Evolutionary conservation across 2,113 vertebrate species (phyloP), one percentile per base, ranked within the genome.

Genomic region (Upupa epops): DNA sequence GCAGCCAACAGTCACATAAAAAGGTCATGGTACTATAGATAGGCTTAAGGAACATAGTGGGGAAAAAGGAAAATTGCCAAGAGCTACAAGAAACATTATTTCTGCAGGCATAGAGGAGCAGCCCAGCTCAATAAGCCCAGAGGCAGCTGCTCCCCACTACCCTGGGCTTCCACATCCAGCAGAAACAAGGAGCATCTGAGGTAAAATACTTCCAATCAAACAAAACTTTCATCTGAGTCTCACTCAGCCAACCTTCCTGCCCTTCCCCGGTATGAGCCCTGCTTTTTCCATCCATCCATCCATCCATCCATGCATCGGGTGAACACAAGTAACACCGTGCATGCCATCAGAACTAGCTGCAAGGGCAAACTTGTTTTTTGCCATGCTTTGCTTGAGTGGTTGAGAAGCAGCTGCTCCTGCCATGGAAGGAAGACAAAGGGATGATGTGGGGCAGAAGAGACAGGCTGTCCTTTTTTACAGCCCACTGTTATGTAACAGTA

Each of bases 401-500:
- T 78, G 34, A 31, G n/a, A 90, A 83, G 18, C 16, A 13, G 21
- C 6, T 36, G 26, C 34, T 84, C 45, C 45, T 75, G n/a, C 15
- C 19, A 8, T 8, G 8, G 28, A n/a, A 78, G 61, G 34, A 88
- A 59, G 16, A 92, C 1, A 0, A 77, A 77, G 7, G 16, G 5
- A 24, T 71, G 26, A 18, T 0, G 0, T 17, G 14, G 26, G 22
- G 15, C 54, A 46, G 36, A 70, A 54, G 17, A 40, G 24, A 6
- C 37, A 36, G 37, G 18, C 18, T 69, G 40, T 49, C 45, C 26
- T 7, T 13, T 70, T 61, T 34, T 34, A 32, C 32, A 89, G 48
- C 31, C 21, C 25, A 9, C 22, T 10, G 10, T 22, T 29, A 63
- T 2, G 1, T 7, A 9, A 17, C 2, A 1, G 24, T 18, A 42